phyloP scores from a whole-genome alignment of 2,888 invertebrate genomes.

The Liposcelis brunnea region DNA sequence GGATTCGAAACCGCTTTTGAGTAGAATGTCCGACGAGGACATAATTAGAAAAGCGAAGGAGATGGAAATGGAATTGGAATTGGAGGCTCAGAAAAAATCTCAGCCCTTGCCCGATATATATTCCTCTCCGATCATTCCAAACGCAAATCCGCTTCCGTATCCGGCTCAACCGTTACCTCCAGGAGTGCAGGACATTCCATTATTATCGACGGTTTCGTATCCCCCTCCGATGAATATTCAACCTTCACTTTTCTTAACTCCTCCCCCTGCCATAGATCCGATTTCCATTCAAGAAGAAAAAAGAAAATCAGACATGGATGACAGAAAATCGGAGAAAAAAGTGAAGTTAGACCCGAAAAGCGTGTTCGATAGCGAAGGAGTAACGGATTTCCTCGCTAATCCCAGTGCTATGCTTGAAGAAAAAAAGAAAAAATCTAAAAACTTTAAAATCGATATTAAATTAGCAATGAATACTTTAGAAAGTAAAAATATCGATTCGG shows the following conservation, averaged over 20 bases:
- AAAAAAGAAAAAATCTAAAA: background rate
- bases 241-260: slow-evolving; percentile 2
- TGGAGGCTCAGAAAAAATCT: slow-evolving; percentile 12
- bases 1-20: slow-evolving; percentile 24
- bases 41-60: slow-evolving; percentile 38
- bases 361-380: slow-evolving; percentile 4
- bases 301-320: too few relatives aligned
- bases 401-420: background rate
- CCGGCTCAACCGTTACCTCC: slow-evolving; percentile 16
- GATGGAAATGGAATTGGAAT: slow-evolving; percentile 23
- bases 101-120: slow-evolving; percentile 9
- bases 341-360: background rate
- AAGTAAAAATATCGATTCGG: too few relatives aligned
- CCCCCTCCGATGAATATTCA: slow-evolving; percentile 1
- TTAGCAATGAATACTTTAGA: background rate
- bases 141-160: slow-evolving; percentile 3
- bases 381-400: background rate
- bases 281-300: background rate
- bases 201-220: background rate
- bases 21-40: slow-evolving; percentile 36
- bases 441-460: slow-evolving; percentile 7
- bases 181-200: slow-evolving; percentile 14
- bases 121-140: slow-evolving; percentile 10
- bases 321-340: too few relatives aligned
- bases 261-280: slow-evolving; percentile 7